Percentiles rank a stretch among this genome's conserved stretches.
Conservation (phyloP, 2,888 invertebrate species). For the Melieria crassipennis region DNA sequence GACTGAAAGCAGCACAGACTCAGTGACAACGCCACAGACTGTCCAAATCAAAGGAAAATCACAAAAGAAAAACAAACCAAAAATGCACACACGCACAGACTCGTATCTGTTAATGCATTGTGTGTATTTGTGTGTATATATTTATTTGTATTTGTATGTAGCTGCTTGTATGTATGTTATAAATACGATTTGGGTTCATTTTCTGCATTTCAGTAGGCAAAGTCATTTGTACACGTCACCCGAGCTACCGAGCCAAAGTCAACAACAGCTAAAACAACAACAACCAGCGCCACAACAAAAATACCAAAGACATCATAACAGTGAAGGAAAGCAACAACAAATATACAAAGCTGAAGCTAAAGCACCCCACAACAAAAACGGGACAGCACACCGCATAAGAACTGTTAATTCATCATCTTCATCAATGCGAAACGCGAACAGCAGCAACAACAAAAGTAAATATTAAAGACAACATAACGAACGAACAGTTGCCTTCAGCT, state of each 20-base stretch:
- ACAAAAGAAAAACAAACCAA: too few relatives aligned
- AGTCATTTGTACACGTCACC: not conserved
- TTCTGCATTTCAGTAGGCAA: not conserved
- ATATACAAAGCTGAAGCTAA: too few relatives aligned
- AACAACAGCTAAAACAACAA: not conserved
- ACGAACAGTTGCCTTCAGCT: not conserved
- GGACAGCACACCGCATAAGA: too few relatives aligned
- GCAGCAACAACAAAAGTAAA: not conserved
- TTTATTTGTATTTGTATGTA: not conserved
- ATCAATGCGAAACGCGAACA: not conserved
- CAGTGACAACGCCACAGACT: not conserved
- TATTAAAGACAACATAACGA: not conserved
- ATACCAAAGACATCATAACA: not conserved
- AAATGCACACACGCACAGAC: too few relatives aligned
- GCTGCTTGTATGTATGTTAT: not conserved
- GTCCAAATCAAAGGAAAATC: not conserved
- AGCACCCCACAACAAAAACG: too few relatives aligned
- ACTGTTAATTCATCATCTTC: constrained; percentile 4
- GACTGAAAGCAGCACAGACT: not conserved
- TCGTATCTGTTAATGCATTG: too few relatives aligned
- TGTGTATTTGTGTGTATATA: not conserved
- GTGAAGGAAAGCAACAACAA: too few relatives aligned
- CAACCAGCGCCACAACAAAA: not conserved
- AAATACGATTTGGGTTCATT: not conserved
- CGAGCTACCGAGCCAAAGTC: too few relatives aligned